Conservation (phyloP, 2,797 vertebrate species). For the Galaxias olidus region DNA sequence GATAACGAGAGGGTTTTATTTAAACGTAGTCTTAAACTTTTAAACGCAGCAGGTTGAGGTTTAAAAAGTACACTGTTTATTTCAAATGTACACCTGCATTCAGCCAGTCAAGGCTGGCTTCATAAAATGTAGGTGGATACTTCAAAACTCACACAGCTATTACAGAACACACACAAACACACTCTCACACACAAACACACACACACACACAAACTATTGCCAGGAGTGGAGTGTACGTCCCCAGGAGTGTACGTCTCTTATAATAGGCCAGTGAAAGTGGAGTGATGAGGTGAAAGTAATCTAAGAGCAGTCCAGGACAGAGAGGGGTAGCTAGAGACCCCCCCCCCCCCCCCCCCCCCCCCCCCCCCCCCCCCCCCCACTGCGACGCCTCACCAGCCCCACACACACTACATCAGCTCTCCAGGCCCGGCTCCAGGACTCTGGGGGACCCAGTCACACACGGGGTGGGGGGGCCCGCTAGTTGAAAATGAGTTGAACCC, state of each 20-base stretch:
- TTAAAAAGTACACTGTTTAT: too few species aligned
- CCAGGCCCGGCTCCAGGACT: neutral
- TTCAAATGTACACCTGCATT: too few species aligned
- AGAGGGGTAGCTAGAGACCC: constrained; percentile 18
- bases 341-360: neutral
- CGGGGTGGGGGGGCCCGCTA: neutral
- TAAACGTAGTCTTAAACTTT: too few species aligned
- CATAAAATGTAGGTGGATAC: too few species aligned
- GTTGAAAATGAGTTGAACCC: constrained; percentile 5
- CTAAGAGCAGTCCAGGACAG: constrained; percentile 59
- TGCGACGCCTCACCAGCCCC: neutral
- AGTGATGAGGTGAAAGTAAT: constrained; percentile 73
- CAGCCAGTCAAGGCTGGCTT: too few species aligned
- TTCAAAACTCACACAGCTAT: neutral
- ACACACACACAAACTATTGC: constrained; percentile 1
- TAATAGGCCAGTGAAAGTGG: constrained; percentile 45
- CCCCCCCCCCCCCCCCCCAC: neutral
- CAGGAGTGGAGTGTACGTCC: constrained; percentile 55
- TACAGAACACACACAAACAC: neutral
- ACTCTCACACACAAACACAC: constrained; percentile 2
- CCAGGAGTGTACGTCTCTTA: constrained; percentile 45
- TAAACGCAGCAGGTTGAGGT: too few species aligned
- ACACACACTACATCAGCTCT: neutral
- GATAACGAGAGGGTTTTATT: too few species aligned
- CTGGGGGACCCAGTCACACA: neutral